Evolutionary conservation across 2,113 vertebrate species (phyloP), one percentile per base, ranked within the genome.

Genomic region (Apodemus speciosus): DNA sequence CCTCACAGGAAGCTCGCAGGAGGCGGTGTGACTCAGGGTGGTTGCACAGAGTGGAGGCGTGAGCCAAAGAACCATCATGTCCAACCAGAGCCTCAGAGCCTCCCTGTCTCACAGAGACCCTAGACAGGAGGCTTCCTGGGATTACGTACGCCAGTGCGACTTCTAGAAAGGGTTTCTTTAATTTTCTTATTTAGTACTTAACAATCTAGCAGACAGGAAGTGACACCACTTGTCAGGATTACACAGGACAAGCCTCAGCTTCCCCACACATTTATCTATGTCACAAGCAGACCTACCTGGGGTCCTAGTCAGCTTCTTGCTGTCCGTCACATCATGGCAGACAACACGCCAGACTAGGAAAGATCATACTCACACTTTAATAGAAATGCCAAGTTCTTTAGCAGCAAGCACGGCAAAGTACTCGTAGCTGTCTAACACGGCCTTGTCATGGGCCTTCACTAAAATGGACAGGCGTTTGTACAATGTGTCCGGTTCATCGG

Each of bases 391-490:
- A 91, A 99, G 98, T 97, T 99, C 99, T 93, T 99, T 98, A 40
- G 99, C 99, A 81, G 99, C 98, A 97, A 99, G 98, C 40, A 98
- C 98, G 3, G 98, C 98, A 84, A 99, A 99, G 93, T 99, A 99
- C 92, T 99, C 99, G 13, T 99, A 99, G 97, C 99, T 99, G 97
- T 99, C 98, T 98, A 99, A 96, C 38, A 99, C 99, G 3, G 99
- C 96, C 89, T 94, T 98, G 97, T 99, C 99, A 0, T 99, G 99
- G 91, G 99, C 98, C 98, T 99, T 99, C 87, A 99, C 99, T 97
- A 99, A 95, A 96, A 99, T 97, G 0, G 98, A 98, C 90, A 99
- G 94, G 87, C 97, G 99, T 98, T 99, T 99, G 95, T 99, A 99
- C 53, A 99, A 97, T 0, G 92, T 96, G 96, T 99, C 99, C 7